Conservation (phyloP, 2,113 vertebrate genomes). For the Zapornia atra region DNA sequence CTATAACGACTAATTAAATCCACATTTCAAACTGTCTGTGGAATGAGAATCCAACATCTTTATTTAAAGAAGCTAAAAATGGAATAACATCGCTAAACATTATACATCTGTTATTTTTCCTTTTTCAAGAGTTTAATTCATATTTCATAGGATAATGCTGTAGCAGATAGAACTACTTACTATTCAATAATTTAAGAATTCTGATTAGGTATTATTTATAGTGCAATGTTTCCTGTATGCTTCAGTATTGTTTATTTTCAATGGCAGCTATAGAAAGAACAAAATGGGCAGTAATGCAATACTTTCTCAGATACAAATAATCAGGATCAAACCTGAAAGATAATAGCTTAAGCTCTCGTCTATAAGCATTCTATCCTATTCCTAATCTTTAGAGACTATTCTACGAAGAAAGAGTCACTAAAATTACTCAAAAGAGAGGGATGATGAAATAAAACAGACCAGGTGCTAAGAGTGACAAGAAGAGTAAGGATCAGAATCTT, state of each 20-base stretch:
- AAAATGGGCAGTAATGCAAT: neutral
- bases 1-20: slow-evolving; percentile 6
- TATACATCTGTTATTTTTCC: neutral
- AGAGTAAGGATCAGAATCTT: neutral
- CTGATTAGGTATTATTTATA: neutral
- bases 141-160: neutral
- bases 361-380: neutral
- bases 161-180: neutral
- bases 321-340: neutral
- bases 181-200: neutral
- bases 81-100: neutral
- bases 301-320: neutral
- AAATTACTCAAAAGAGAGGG: neutral
- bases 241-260: neutral
- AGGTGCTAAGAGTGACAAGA: neutral
- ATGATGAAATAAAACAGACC: neutral
- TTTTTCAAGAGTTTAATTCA: neutral
- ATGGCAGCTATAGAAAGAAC: neutral
- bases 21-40: neutral
- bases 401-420: neutral
- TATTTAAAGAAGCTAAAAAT: neutral
- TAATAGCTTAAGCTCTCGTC: neutral
- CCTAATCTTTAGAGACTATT: neutral
- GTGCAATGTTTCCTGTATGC: neutral
- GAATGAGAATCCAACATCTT: neutral